Evolutionary conservation across 37 sponge, comb jelly and placozoan genomes (phyloP).

Genomic region (Ianthella basta): DNA sequence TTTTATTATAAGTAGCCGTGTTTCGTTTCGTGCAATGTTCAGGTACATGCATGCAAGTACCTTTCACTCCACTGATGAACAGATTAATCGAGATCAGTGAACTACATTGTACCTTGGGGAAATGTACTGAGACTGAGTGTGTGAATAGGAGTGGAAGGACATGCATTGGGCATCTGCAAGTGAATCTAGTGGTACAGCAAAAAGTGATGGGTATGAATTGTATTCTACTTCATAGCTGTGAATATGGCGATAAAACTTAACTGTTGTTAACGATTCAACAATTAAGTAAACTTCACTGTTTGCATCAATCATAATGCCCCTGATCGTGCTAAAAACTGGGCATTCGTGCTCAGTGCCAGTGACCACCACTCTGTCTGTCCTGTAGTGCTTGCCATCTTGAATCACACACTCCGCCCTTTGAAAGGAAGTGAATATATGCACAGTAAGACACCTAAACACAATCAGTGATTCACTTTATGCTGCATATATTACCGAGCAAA

Average conservation of each 20-base stretch:
- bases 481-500: no score
- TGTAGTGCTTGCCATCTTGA: neutral
- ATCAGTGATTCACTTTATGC: no score
- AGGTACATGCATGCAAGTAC: no score
- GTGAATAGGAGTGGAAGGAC: neutral
- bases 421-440: no score
- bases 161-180: neutral
- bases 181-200: neutral
- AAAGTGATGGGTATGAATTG: neutral
- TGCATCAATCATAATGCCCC: neutral
- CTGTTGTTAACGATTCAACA: neutral
- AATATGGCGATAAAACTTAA: neutral
- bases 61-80: no score
- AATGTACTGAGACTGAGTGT: no score
- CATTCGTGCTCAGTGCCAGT: neutral
- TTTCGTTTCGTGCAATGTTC: no score
- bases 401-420: neutral
- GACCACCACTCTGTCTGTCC: neutral
- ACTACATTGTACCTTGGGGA: no score
- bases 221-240: neutral
- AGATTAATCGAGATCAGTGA: no score
- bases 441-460: no score
- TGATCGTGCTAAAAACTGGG: neutral
- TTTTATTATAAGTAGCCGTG: no score
- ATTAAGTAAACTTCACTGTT: neutral